Evolutionary conservation across 1,140 invertebrate genomes (phyloP), one percentile per base, ranked within the genome.

Genomic region (Apis dorsata): DNA sequence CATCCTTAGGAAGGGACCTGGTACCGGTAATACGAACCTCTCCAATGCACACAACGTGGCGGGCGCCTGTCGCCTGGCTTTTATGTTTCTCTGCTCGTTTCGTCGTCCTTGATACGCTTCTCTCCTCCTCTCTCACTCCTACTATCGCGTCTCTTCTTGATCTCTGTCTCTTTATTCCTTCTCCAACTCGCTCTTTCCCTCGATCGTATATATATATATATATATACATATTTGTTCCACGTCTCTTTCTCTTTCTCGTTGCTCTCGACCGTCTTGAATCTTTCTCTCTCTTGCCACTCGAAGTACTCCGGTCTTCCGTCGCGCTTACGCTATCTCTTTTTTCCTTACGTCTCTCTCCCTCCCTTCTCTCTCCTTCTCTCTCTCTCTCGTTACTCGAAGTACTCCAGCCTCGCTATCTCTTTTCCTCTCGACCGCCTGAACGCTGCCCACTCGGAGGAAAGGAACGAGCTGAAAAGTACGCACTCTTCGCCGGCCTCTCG

Each of bases 51-150:
- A 28, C 76, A 51, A 65, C 57, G 51, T 75, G 76, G 77, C 83
- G 79, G 86, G 81, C 84, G 88, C 84, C 88, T 89, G 88, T 89
- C 85, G 87, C 87, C 83, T 71, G 78, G 60, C 81, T 85, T 82
- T 84, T 86, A 84, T 87, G 68, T 65, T 78, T 85, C 78, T 82
- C 81, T 83, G 88, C 78, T 79, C 87, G 77, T 71, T 69, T 68
- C 71, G 65, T 60, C 88, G 89, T 90, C 89, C 89, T 90, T 90
- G 89, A 88, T 85, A 86, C 68, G 77, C 77, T 82, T 81, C 86
- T 55, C 15, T 70, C 51, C 55, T 72, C 24, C 77, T 68, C 28
- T 57, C 62, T 28, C 13, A 49, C 2, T 19, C 49, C 24, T 63
- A 60, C 17, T 13, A 19, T 62, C 57, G 11, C 49, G 44, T 24